Evolutionary conservation across 2,888 invertebrate species (phyloP).

Genomic region (Gnatocerus cornutus): DNA sequence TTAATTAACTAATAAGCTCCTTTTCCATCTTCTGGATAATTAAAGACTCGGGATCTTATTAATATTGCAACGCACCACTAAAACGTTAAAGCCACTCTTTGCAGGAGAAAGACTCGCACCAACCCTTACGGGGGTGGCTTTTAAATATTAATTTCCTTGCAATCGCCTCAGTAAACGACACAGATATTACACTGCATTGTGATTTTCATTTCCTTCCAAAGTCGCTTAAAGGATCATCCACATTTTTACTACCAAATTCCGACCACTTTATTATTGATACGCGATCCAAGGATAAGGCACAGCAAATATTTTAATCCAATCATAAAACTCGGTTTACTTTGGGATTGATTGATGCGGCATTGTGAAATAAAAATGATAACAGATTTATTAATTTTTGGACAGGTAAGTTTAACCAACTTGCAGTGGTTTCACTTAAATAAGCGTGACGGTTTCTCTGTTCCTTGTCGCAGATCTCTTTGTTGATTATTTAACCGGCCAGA

Average conservation of each 20-base stretch:
- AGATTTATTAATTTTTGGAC: background rate
- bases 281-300: too few relatives aligned
- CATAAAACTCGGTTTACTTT: background rate
- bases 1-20: conserved; percentile 47
- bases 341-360: too few relatives aligned
- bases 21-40: conserved; percentile 41
- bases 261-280: too few relatives aligned
- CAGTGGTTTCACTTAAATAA: background rate
- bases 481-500: conserved; percentile 25
- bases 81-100: conserved; percentile 32
- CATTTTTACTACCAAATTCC: too few relatives aligned
- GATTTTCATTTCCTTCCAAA: conserved; percentile 8
- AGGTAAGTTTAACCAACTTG: background rate
- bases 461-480: conserved; percentile 24
- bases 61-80: conserved; percentile 39
- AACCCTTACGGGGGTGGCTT: conserved; percentile 18
- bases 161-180: conserved; percentile 27
- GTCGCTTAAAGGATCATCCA: too few relatives aligned
- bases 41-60: conserved; percentile 39
- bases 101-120: conserved; percentile 27
- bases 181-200: conserved; percentile 12
- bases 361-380: too few relatives aligned
- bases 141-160: conserved; percentile 26
- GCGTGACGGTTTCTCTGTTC: conserved; percentile 15
- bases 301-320: background rate